Conservation (phyloP, 1,140 invertebrate genomes). For the Orius insidiosus region DNA sequence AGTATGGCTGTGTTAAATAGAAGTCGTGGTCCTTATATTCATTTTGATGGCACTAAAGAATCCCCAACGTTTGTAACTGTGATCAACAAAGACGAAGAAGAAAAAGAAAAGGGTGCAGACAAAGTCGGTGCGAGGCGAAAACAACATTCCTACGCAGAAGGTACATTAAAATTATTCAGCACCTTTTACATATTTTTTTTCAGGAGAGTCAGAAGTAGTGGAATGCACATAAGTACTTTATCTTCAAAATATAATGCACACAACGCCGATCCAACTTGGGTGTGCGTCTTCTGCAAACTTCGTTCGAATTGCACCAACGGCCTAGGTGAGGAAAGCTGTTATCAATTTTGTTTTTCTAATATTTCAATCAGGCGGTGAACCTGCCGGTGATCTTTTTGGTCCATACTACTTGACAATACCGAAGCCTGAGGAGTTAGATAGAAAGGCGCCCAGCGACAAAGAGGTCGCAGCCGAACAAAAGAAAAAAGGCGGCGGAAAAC, state of each 20-base stretch:
- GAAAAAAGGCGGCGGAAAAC: conserved; percentile 17
- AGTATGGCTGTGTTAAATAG: conserved; percentile 1
- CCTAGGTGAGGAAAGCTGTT: conserved; percentile 13
- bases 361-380: conserved; percentile 22
- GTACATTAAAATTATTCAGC: conserved; percentile 2
- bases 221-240: conserved; percentile 59
- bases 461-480: conserved; percentile 21
- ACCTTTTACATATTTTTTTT: too few species aligned
- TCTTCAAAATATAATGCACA: conserved; percentile 66
- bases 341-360: conserved; percentile 20
- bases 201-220: conserved; percentile 21
- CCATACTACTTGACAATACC: conserved; percentile 41
- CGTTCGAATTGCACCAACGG: conserved; percentile 47
- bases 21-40: conserved; percentile 44
- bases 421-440: not conserved
- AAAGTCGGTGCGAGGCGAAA: conserved; percentile 15
- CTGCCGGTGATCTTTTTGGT: conserved; percentile 76
- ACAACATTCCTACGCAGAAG: conserved; percentile 12
- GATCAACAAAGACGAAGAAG: conserved; percentile 50
- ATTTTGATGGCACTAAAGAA: conserved; percentile 48
- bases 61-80: conserved; percentile 46
- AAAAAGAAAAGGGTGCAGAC: conserved; percentile 21
- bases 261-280: conserved; percentile 65
- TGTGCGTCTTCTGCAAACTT: conserved; percentile 79
- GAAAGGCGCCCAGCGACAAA: conserved; percentile 12